Percentiles rank a stretch among this genome's conserved stretches.
Evolutionary conservation across 2,797 vertebrate genomes (phyloP).

Genomic region (Leptoclinus maculatus): DNA sequence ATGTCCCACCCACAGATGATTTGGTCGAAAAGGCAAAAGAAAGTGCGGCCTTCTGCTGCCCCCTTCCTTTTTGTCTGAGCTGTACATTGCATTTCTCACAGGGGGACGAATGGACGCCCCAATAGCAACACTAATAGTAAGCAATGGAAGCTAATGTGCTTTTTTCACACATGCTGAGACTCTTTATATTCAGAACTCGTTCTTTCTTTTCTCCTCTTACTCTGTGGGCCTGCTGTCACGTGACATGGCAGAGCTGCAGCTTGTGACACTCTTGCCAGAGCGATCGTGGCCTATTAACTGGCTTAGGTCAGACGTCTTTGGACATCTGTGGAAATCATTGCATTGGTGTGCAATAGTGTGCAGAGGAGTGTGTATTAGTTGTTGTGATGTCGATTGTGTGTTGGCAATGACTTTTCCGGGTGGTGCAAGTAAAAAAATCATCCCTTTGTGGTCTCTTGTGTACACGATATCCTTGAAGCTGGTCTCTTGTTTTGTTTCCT

Average conservation of each 20-base stretch:
- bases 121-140: neutral
- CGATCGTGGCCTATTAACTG: slow-evolving; percentile 40
- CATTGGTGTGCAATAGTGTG: neutral
- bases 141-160: neutral
- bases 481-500: neutral
- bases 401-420: neutral
- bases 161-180: neutral
- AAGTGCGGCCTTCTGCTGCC: neutral
- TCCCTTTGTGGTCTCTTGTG: neutral
- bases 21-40: neutral
- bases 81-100: neutral
- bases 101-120: neutral
- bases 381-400: slow-evolving; percentile 7
- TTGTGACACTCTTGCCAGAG: slow-evolving; percentile 38
- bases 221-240: slow-evolving; percentile 30
- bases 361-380: neutral
- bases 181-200: neutral
- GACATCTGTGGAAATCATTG: slow-evolving; percentile 33
- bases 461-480: neutral
- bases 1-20: neutral
- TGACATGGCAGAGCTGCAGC: slow-evolving; percentile 28
- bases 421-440: neutral
- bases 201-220: neutral
- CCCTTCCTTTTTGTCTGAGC: neutral
- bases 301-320: slow-evolving; percentile 43